Base-by-base conservation (phyloP, 2,888 invertebrate genomes). In the Rhamnusium bicolor region DNA sequence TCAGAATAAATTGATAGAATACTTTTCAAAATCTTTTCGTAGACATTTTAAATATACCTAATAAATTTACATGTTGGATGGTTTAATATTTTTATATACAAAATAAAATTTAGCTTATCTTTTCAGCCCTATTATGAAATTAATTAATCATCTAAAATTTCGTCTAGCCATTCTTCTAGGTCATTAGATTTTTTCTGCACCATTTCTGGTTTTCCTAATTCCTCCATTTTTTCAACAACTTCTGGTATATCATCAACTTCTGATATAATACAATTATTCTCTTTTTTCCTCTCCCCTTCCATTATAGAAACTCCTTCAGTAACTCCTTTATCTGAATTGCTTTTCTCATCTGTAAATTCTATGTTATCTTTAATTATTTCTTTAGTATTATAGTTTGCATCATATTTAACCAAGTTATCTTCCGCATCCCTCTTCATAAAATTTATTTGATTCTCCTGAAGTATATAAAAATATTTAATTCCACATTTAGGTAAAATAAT, bases 121-220 rank as follows among this genome's bases (percentile, higher is more conserved):
- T n/a, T n/a, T n/a, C n/a, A n/a, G n/a, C n/a, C 24, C 24, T 51
- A 2, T 18, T 18, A 19, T 51, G 18, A 51, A 49, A 49, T 10
- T 16, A 16, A 29, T 65, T 79, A 84, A 69, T 80, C 79, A 67
- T 80, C 82, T 71, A 84, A 80, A 79, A 84, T 78, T 76, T 84
- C 81, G 78, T 84, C 84, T 58, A 84, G 69, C 83, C 83, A 84
- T 18, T 82, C 58, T 61, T 84, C 83, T 65, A 84, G 74, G 29
- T 79, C 69, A 16, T 76, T 63, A 21, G 51, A 46, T 56, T 47
- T 47, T 63, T 67, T 56, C n/a, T 49, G 14, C 56, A 14, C 19
- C n/a, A 18, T 40, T 53, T 32, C 53, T 19, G 10, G 27, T 19
- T 32, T 65, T 19, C 12, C 8, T 7, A 14, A 14, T 3, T 16